Evolutionary conservation across 2,113 vertebrate genomes (phyloP), one percentile per base, ranked within the genome.

Genomic region (Corydoras maculifer): DNA sequence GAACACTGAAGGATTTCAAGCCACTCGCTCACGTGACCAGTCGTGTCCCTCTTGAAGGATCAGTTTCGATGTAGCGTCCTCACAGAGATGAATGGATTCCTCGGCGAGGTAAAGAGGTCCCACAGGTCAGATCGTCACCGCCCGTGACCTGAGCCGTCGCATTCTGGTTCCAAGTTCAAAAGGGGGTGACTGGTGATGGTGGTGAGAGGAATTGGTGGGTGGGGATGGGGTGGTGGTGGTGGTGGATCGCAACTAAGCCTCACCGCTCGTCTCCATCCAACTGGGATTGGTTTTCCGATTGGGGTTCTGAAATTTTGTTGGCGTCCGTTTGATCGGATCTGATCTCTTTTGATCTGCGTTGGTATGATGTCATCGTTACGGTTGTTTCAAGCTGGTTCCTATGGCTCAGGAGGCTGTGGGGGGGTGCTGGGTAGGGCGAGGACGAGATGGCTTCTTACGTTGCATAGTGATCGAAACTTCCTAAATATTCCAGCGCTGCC

Each of bases 401-500:
- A 89, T 88, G 89, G 92, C 91, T 93, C 92, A 91, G 88, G 86
- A 87, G 90, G 87, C 90, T 87, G 84, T 85, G 81, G 84, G 89
- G 78, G 64, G 84, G 68, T 77, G 80, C 85, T 82, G 86, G 82
- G 88, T 85, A 87, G 81, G 87, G 77, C 13, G 87, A 79, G 84
- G 71, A 76, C 81, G 77, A 82, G 83, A 94, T 95, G 93, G 93
- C 93, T 94, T 96, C 91, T 98, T 97, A 99, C 90, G 96, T 98
- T 96, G 97, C 97, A 97, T 99, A 99, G 94, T 99, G 97, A 91
- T 99, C 96, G 86, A 99, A 99, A 87, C 97, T 99, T 80, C 97
- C 97, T 83, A 99, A 91, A 84, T 99, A 99, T 80, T 99, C 97
- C 86, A 98, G 90, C 55, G 92, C 94, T 3, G 97, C 97, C 79